These are phyloP conservation scores for Trypoxylus dichotomus DNA, from an alignment of 1,140 invertebrate species.

Conservation along the genomic window DNA sequence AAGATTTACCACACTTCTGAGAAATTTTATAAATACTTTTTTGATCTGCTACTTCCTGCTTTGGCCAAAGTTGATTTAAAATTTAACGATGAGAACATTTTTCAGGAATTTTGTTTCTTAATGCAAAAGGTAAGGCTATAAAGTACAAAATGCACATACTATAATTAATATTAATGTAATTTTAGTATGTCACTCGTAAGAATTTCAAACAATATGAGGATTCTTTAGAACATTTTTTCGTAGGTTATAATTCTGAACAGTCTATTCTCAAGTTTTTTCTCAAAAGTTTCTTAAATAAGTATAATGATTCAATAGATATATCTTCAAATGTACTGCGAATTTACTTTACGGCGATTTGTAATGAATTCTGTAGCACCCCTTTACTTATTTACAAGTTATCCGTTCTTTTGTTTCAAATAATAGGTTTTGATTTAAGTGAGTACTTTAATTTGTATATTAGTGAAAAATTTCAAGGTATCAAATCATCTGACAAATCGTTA, in stretches of 20 bases:
- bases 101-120: neutral
- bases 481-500: neutral
- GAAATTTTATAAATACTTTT: constrained; percentile 15
- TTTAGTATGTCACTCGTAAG: neutral
- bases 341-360: neutral
- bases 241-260: neutral
- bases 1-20: neutral
- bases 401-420: constrained; percentile 38
- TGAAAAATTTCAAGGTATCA: neutral
- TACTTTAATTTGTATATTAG: constrained; percentile 24
- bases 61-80: neutral
- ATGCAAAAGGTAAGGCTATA: neutral
- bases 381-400: constrained; percentile 40
- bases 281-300: neutral
- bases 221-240: neutral
- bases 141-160: neutral
- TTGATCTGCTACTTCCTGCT: neutral
- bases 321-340: neutral
- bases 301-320: neutral
- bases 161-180: neutral
- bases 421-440: constrained; percentile 40
- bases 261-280: neutral
- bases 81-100: neutral
- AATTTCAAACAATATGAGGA: neutral
- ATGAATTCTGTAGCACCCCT: neutral